Conservation (phyloP, 2,113 vertebrate genomes). For the Polypterus senegalus region DNA sequence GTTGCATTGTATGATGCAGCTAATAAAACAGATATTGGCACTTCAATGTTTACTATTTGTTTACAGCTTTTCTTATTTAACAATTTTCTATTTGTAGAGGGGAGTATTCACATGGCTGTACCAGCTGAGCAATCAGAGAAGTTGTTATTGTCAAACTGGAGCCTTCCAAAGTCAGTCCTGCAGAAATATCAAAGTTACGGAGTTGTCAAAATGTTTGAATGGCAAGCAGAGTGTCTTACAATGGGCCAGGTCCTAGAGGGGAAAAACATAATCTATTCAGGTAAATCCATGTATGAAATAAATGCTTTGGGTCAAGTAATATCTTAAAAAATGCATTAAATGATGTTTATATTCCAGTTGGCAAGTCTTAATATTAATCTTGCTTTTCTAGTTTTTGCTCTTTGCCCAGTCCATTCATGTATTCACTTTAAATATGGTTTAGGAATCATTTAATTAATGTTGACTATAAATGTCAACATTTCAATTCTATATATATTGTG, state of each 20-base stretch:
- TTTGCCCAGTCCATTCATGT: no score
- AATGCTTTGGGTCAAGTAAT: neutral
- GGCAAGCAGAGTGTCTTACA: slow-evolving; percentile 91
- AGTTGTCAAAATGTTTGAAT: slow-evolving; percentile 83
- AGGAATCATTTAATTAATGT: no score
- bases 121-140: slow-evolving; percentile 60
- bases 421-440: no score
- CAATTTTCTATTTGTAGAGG: slow-evolving; percentile 31
- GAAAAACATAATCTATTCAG: slow-evolving; percentile 86
- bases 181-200: slow-evolving; percentile 71
- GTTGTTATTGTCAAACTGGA: slow-evolving; percentile 81
- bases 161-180: slow-evolving; percentile 70
- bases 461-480: no score
- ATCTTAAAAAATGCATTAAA: neutral
- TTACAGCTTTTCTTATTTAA: slow-evolving; percentile 17
- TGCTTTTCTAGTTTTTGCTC: no score
- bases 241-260: slow-evolving; percentile 76
- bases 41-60: neutral
- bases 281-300: slow-evolving; percentile 38
- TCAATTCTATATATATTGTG: no score
- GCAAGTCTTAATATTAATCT: no score
- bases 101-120: slow-evolving; percentile 40
- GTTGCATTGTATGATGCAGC: neutral
- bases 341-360: no score
- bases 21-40: neutral